Evolutionary conservation across 2,888 invertebrate species (phyloP), one percentile per base, ranked within the genome.

Genomic region (Digitonthophagus gazella): DNA sequence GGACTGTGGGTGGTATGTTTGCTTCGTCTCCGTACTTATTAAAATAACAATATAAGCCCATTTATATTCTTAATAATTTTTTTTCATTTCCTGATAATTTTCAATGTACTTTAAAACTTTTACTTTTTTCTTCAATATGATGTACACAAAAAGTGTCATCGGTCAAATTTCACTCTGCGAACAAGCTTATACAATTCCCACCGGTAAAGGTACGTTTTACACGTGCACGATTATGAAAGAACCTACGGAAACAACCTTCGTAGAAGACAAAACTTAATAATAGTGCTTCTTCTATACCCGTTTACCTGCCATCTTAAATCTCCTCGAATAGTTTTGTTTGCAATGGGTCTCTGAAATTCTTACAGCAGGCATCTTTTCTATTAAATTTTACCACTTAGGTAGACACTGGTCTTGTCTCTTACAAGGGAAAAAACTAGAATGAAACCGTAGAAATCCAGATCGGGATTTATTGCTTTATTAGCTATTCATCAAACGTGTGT

Each of bases 41-140:
- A 67, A 20, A 69, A 67, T 67, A 65, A 69, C 69, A 69, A 69
- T 69, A 67, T 58, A 67, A 18, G 64, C 67, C 65, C 69, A 64
- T 67, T 69, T 67, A 69, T 58, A 64, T 69, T 64, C 66, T 18
- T 22, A 69, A 67, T 69, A 69, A 54, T 57, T 18, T 28, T 5
- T 57, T 57, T 57, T 4, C 5, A 57, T 14, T 57, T 57, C 5
- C 15, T 57, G 8, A 57, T 15, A 5, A 11, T 57, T 15, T n/a
- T 57, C 16, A 57, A 15, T 3, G n/a, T 57, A 5, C 16, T 14
- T 57, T 2, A 6, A n/a, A n/a, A n/a, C 54, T 6, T 44, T 6
- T 44, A 44, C 8, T 44, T n/a, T n/a, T n/a, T n/a, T n/a, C n/a
- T n/a, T n/a, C n/a, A n/a, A n/a, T n/a, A n/a, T n/a, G n/a, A n/a